These are phyloP conservation scores for Menidia menidia DNA, from an alignment of 2,797 vertebrate species.

Conservation along the genomic window DNA sequence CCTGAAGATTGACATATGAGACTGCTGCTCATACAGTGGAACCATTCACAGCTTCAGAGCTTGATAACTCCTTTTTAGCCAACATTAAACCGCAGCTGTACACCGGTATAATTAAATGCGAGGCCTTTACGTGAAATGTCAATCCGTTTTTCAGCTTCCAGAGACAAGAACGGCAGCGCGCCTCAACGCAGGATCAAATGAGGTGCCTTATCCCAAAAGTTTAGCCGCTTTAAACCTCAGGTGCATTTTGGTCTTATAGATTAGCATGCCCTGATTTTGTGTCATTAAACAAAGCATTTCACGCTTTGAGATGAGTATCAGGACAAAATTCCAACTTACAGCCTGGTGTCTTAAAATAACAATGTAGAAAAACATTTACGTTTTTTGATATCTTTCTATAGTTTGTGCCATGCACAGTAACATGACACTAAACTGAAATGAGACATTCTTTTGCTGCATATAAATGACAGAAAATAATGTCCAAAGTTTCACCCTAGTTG, in stretches of 20 bases:
- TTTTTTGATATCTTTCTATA: background rate
- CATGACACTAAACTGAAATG: background rate
- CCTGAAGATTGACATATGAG: conserved; percentile 70
- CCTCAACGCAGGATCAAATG: background rate
- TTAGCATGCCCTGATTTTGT: background rate
- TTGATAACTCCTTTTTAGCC: conserved; percentile 62
- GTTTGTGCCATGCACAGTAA: background rate
- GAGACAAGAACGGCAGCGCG: conserved; percentile 37
- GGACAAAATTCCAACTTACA: background rate
- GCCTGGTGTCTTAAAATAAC: background rate
- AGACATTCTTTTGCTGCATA: background rate
- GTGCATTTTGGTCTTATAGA: background rate
- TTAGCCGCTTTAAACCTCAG: background rate
- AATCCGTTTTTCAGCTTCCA: conserved; percentile 52
- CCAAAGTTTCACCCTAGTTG: too few relatives aligned
- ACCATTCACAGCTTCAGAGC: conserved; percentile 64
- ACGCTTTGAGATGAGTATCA: background rate
- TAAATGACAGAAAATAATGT: background rate
- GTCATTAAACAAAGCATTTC: background rate
- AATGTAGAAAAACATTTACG: background rate
- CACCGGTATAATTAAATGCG: conserved; percentile 65
- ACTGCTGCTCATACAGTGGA: conserved; percentile 62
- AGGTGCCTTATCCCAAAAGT: too few relatives aligned
- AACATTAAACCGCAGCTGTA: conserved; percentile 73
- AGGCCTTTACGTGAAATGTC: conserved; percentile 66